These are phyloP conservation scores for Caiman crocodilus DNA, from an alignment of 2,797 vertebrate genomes.

Conservation along the genomic window DNA sequence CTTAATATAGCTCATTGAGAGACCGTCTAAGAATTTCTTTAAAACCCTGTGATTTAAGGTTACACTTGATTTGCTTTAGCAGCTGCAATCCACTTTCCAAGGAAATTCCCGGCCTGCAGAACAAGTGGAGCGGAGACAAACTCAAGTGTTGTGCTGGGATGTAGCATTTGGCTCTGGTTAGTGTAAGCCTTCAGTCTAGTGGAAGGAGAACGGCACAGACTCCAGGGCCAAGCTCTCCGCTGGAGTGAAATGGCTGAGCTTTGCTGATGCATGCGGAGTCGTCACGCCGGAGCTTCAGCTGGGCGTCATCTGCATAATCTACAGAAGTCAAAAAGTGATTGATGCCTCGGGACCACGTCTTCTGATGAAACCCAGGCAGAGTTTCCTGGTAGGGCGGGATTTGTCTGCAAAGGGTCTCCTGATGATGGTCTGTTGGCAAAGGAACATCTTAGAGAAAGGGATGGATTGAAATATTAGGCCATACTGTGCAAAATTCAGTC, in stretches of 20 bases:
- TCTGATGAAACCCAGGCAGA: no score
- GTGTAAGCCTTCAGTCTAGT: slow-evolving; percentile 24
- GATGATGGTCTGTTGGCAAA: background rate
- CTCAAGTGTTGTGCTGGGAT: no score
- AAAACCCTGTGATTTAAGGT: slow-evolving; percentile 38
- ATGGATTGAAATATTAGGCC: background rate
- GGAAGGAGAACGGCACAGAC: slow-evolving; percentile 24
- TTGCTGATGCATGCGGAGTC: background rate
- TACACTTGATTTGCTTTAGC: slow-evolving; percentile 47
- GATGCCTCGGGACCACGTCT: background rate
- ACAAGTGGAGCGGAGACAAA: no score
- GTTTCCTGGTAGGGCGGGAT: background rate
- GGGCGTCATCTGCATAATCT: fast-evolving
- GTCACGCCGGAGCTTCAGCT: background rate
- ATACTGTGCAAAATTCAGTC: background rate
- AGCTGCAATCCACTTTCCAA: slow-evolving; percentile 31
- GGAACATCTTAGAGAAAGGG: background rate
- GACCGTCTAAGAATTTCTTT: slow-evolving; percentile 76
- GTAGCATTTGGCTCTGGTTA: slow-evolving; percentile 22
- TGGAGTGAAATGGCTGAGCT: background rate
- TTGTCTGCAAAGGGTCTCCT: background rate
- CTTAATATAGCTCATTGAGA: slow-evolving; percentile 60
- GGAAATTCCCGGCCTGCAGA: slow-evolving; percentile 3
- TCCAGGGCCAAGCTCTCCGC: slow-evolving; percentile 20
- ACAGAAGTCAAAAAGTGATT: background rate